phyloP scores from a whole-genome alignment of 2,797 vertebrate genomes.

The Neostethus bicornis region DNA sequence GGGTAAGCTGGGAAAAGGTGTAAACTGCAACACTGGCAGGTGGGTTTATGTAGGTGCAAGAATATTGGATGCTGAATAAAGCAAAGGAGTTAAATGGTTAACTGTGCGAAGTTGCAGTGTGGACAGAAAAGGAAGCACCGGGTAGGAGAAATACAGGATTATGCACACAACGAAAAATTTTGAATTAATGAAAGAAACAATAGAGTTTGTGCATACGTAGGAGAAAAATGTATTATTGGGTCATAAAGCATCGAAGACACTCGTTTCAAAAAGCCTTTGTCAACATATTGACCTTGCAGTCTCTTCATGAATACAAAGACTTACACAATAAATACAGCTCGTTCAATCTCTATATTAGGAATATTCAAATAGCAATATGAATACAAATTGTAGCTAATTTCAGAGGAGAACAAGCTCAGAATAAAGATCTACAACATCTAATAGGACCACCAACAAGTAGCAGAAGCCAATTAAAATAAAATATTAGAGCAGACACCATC shows the following conservation, averaged over 20 bases:
- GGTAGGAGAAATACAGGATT: constrained; percentile 44
- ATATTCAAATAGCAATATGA: not conserved
- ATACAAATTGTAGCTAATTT: no score
- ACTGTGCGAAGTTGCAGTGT: constrained; percentile 37
- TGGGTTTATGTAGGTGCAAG: constrained; percentile 18
- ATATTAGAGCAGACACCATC: no score
- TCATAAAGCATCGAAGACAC: constrained; percentile 37
- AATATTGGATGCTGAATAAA: constrained; percentile 47
- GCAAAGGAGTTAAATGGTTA: constrained; percentile 29
- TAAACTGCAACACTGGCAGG: constrained; percentile 28
- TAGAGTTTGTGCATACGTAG: constrained; percentile 38
- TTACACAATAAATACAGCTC: not conserved
- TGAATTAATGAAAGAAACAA: constrained; percentile 57
- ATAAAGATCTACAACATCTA: no score
- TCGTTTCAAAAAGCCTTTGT: constrained; percentile 33
- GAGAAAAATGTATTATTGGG: constrained; percentile 30
- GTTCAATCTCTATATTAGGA: not conserved
- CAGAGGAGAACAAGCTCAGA: no score
- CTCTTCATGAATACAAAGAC: constrained; percentile 4
- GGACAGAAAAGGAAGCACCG: constrained; percentile 40
- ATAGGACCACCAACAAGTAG: no score
- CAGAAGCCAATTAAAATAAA: no score
- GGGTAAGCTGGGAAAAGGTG: constrained; percentile 13
- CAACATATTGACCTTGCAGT: constrained; percentile 10
- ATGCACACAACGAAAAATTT: constrained; percentile 35